Conservation (phyloP, 2,113 vertebrate species). For the Heliornis fulica region DNA sequence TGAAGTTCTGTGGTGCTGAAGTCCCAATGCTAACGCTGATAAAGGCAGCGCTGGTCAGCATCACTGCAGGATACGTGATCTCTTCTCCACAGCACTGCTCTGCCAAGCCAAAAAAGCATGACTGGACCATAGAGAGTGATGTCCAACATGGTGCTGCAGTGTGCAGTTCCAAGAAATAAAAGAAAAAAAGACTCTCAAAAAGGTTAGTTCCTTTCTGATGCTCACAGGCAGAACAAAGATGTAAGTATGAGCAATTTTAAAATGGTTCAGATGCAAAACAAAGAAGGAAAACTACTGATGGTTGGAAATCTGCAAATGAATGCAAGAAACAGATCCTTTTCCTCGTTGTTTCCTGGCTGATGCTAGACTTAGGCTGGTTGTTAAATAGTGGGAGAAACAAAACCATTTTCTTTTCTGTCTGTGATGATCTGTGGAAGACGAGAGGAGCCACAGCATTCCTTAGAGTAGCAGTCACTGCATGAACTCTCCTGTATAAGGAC, state of each 20-base stretch:
- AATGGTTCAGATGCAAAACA: background rate
- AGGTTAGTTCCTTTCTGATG: background rate
- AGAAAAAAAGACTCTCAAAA: fast-evolving
- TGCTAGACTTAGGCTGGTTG: background rate
- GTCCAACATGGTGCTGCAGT: background rate
- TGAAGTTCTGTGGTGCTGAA: background rate
- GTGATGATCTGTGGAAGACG: background rate
- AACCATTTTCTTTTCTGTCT: background rate
- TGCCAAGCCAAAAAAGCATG: background rate
- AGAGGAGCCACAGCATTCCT: background rate
- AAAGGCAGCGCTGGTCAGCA: fast-evolving
- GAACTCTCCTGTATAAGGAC: background rate
- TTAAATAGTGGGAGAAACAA: background rate
- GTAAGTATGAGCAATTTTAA: background rate
- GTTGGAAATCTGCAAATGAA: background rate
- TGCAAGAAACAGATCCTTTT: background rate
- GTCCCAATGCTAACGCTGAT: fast-evolving
- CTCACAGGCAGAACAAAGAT: background rate
- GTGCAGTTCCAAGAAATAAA: background rate
- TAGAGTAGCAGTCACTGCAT: background rate
- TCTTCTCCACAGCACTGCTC: background rate
- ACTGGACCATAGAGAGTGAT: background rate
- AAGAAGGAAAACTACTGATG: background rate
- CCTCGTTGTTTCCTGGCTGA: background rate
- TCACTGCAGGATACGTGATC: background rate